phyloP scores from a whole-genome alignment of 2,888 invertebrate species.

The Coremacera marginata region DNA sequence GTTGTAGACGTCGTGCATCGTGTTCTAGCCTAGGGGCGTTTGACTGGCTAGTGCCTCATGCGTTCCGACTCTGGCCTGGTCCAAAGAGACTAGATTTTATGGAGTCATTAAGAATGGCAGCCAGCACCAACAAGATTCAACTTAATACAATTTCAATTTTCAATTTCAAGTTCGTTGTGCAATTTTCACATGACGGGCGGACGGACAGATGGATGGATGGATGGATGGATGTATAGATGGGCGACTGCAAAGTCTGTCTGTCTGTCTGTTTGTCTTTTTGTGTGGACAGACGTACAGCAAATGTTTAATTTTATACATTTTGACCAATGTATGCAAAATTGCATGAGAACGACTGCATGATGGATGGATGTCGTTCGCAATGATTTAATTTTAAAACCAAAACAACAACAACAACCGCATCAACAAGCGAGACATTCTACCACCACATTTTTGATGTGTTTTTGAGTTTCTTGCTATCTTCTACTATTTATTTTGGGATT shows the following conservation, averaged over 20 bases:
- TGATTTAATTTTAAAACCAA: background rate
- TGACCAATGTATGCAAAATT: background rate
- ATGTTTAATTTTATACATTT: background rate
- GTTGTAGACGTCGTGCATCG: too few species aligned
- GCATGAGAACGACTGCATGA: background rate
- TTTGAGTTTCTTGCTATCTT: conserved; percentile 24
- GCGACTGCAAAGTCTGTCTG: background rate
- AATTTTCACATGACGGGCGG: background rate
- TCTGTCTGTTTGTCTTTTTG: background rate
- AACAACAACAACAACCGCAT: background rate
- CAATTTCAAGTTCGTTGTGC: conserved; percentile 41
- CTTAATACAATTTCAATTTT: conserved; percentile 42
- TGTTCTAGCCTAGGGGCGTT: too few species aligned
- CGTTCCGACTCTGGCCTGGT: conserved; percentile 34
- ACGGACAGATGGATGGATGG: background rate
- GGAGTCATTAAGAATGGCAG: conserved; percentile 32
- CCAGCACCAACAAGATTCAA: background rate
- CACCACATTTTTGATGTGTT: conserved; percentile 31
- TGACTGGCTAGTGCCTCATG: background rate
- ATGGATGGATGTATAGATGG: background rate
- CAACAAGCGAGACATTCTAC: background rate
- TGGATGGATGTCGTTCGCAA: conserved; percentile 1
- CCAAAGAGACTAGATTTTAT: conserved; percentile 32
- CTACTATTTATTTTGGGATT: conserved; percentile 36
- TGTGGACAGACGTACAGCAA: background rate